Conservation (phyloP, 2,797 vertebrate genomes). For the Amblyopsis hoosieri region DNA sequence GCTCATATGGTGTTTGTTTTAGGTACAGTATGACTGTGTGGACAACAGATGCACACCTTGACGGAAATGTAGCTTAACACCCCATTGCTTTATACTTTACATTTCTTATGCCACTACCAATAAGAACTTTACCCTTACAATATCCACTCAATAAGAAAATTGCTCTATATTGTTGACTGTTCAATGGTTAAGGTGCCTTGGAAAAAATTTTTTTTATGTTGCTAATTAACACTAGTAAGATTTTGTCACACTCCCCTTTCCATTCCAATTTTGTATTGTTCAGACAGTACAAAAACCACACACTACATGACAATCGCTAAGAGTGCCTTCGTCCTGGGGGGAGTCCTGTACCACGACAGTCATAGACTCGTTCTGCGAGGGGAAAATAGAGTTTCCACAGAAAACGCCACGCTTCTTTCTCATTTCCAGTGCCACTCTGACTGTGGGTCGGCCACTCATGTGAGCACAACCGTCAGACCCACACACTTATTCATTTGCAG, state of each 20-base stretch:
- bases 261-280: conserved; percentile 9
- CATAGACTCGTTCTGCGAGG: conserved; percentile 6
- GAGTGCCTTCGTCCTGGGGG: background rate
- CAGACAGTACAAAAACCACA: background rate
- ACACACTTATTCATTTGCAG: background rate
- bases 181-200: conserved; percentile 41
- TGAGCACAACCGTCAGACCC: conserved; percentile 3
- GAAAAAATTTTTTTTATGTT: conserved; percentile 53
- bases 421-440: background rate
- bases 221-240: conserved; percentile 26
- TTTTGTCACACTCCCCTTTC: background rate
- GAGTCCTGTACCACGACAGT: background rate
- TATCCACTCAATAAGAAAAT: conserved; percentile 55
- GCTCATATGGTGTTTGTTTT: conserved; percentile 14
- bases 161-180: conserved; percentile 54
- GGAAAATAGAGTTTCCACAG: background rate
- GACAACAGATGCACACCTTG: conserved; percentile 1
- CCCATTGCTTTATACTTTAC: conserved; percentile 6
- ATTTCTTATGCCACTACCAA: conserved; percentile 15
- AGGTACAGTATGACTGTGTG: background rate
- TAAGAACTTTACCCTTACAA: conserved; percentile 41
- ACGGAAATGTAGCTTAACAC: too few relatives aligned
- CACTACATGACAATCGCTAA: conserved; percentile 9
- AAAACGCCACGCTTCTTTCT: background rate
- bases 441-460: background rate